Evolutionary conservation across 2,888 invertebrate genomes (phyloP).

Genomic region (Isoperla grammatica): DNA sequence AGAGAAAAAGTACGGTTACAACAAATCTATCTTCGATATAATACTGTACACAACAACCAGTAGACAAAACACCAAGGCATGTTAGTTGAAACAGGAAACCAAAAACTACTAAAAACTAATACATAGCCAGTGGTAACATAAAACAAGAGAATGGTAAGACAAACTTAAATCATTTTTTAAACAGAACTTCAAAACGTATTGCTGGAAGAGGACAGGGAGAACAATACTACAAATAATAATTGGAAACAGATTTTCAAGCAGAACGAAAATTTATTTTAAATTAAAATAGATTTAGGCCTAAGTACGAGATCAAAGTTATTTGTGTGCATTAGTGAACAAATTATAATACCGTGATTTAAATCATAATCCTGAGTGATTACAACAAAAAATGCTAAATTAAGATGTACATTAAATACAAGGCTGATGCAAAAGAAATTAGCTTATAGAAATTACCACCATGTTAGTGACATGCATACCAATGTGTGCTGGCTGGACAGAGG

Average conservation of each 20-base stretch:
- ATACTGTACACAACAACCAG: too few relatives aligned
- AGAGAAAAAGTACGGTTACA: conserved; percentile 15
- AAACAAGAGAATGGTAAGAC: background rate
- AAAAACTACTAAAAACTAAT: background rate
- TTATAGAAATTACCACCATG: too few relatives aligned
- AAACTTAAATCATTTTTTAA: background rate
- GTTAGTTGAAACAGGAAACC: background rate
- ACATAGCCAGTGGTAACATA: background rate
- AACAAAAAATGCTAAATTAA: background rate
- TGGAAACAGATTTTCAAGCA: too few relatives aligned
- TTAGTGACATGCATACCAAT: too few relatives aligned
- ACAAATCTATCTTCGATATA: background rate
- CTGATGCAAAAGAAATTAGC: too few relatives aligned
- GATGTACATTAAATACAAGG: too few relatives aligned
- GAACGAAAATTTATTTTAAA: too few relatives aligned
- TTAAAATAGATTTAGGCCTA: too few relatives aligned
- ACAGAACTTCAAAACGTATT: background rate
- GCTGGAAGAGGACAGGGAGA: background rate
- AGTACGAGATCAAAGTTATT: too few relatives aligned
- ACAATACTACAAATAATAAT: conserved; percentile 1
- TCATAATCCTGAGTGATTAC: background rate
- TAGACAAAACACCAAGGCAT: background rate
- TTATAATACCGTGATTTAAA: too few relatives aligned
- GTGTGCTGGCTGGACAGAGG: too few relatives aligned
- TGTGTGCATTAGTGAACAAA: too few relatives aligned